phyloP scores from a whole-genome alignment of 1,140 invertebrate genomes.

The Ips nitidus region DNA sequence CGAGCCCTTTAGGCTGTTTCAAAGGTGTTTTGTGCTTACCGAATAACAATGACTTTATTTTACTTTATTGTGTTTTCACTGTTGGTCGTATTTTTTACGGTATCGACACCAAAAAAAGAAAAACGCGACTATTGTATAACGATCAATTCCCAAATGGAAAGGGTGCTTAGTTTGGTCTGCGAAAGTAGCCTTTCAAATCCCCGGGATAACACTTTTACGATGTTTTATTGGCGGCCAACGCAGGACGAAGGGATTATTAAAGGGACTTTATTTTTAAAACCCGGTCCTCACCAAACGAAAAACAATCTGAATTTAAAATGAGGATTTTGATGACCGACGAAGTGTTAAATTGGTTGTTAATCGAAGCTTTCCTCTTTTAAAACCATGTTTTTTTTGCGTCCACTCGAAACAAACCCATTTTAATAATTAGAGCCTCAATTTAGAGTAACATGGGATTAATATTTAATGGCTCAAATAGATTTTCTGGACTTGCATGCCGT shows the following conservation, averaged over 20 bases:
- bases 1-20: too few species aligned
- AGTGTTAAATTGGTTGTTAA: slow-evolving; percentile 1
- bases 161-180: background rate
- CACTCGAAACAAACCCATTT: too few species aligned
- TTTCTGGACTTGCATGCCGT: background rate
- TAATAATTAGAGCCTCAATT: background rate
- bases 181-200: background rate
- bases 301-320: slow-evolving; percentile 3
- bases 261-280: background rate
- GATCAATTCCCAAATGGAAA: slow-evolving; percentile 4
- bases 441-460: background rate
- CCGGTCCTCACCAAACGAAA: background rate
- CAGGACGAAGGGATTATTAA: slow-evolving; percentile 3
- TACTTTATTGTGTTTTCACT: too few species aligned
- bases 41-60: too few species aligned
- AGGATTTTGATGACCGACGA: background rate
- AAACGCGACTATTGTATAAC: background rate
- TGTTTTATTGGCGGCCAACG: slow-evolving; percentile 2
- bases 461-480: background rate
- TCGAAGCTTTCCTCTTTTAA: background rate
- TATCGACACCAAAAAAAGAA: too few species aligned
- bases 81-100: too few species aligned
- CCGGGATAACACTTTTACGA: background rate
- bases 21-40: too few species aligned
- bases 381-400: too few species aligned